A percentile compares a stretch with the other conserved stretches of the same genome.
Evolutionary conservation across 2,797 vertebrate species (phyloP).

Genomic region (Siniperca obscura): DNA sequence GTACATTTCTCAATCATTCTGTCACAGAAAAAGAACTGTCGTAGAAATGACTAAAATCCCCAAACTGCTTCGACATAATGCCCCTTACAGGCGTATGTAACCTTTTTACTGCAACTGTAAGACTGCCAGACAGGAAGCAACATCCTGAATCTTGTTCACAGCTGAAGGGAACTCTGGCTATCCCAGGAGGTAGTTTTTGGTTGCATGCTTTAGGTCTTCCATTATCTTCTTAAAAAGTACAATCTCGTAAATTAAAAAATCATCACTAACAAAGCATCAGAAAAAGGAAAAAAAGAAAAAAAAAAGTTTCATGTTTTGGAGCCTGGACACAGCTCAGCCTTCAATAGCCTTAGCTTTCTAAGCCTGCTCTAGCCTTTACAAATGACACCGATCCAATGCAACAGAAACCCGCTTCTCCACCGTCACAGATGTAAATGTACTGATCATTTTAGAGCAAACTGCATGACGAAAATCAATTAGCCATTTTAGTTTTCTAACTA

Average conservation of each 20-base stretch:
- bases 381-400: constrained; percentile 15
- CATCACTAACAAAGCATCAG: neutral
- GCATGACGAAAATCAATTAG: constrained; percentile 78
- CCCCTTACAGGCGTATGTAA: too few species aligned
- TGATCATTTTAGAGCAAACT: constrained; percentile 52
- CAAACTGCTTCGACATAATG: neutral
- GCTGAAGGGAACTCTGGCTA: neutral
- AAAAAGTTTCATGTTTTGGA: constrained; percentile 2
- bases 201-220: constrained; percentile 77
- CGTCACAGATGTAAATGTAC: constrained; percentile 58
- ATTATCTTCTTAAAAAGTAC: constrained; percentile 48
- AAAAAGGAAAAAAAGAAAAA: neutral
- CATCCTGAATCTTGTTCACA: constrained; percentile 6
- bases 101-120: neutral
- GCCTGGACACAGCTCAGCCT: constrained; percentile 50
- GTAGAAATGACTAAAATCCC: neutral
- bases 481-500: constrained; percentile 61
- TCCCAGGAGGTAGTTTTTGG: constrained; percentile 9
- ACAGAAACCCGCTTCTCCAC: constrained; percentile 47
- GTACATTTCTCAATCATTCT: neutral
- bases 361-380: constrained; percentile 74
- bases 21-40: neutral
- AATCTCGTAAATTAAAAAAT: constrained; percentile 18
- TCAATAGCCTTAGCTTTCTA: constrained; percentile 75
- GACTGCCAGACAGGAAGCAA: neutral